These are phyloP conservation scores for Enteromius paludinosus DNA, from an alignment of 2,797 vertebrate genomes.

Conservation along the genomic window DNA sequence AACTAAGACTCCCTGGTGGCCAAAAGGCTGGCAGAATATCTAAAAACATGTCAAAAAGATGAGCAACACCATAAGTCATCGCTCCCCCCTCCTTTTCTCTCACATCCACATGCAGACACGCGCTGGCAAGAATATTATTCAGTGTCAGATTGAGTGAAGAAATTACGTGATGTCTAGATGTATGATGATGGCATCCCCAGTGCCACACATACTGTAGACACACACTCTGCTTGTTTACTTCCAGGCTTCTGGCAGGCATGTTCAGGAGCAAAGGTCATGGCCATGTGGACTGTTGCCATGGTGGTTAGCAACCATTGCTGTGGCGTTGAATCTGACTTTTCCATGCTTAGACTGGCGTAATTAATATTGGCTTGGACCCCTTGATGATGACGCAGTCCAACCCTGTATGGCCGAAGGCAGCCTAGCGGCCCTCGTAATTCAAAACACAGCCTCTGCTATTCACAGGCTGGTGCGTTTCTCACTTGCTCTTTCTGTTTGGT, in stretches of 20 bases:
- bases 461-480: constrained; percentile 1
- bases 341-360: constrained; percentile 30
- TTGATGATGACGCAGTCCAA: constrained; percentile 2
- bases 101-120: constrained; percentile 12
- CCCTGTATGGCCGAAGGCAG: constrained; percentile 15
- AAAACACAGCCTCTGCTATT: constrained; percentile 15
- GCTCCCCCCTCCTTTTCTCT: constrained; percentile 13
- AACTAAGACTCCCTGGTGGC: constrained; percentile 50
- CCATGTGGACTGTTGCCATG: constrained; percentile 38
- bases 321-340: neutral
- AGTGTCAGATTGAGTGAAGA: constrained; percentile 24
- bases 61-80: constrained; percentile 29
- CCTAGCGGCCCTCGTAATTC: constrained; percentile 12
- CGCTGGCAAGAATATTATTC: constrained; percentile 31
- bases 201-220: neutral
- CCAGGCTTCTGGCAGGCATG: constrained; percentile 33
- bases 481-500: constrained; percentile 6
- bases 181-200: constrained; percentile 9
- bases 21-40: constrained; percentile 42
- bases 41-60: constrained; percentile 53
- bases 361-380: constrained; percentile 42
- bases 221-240: constrained; percentile 20
- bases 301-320: constrained; percentile 13
- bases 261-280: constrained; percentile 30
- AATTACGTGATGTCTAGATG: constrained; percentile 24